Evolutionary conservation across 2,113 vertebrate genomes (phyloP).

Genomic region (Lepisosteus oculatus): DNA sequence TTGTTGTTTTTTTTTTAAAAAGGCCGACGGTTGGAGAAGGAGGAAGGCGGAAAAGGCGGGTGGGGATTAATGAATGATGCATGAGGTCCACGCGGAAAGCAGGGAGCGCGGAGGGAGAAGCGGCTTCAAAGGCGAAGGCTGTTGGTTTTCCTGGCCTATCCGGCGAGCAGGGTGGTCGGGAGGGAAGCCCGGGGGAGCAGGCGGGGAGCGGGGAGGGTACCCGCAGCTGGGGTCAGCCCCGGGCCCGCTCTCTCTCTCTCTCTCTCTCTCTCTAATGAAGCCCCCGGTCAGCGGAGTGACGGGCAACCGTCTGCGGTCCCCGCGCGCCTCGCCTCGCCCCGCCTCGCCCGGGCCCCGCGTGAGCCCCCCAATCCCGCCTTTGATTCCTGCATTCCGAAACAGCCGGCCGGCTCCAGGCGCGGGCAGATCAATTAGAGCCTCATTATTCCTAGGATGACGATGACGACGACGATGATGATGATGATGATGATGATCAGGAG

Average conservation of each 20-base stretch:
- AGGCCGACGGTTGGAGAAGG: constrained; percentile 27
- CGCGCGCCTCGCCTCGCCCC: constrained; percentile 19
- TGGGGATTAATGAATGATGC: constrained; percentile 70
- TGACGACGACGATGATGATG: no score
- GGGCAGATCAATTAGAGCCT: constrained; percentile 21
- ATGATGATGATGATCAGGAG: no score
- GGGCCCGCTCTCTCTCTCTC: constrained; percentile 25
- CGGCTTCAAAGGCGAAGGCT: constrained; percentile 65
- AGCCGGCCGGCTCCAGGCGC: constrained; percentile 10
- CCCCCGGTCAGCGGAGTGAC: constrained; percentile 51
- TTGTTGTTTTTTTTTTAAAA: constrained; percentile 47
- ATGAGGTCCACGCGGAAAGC: constrained; percentile 67
- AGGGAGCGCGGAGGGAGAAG: constrained; percentile 39
- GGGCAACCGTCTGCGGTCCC: constrained; percentile 32
- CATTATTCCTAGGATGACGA: not conserved
- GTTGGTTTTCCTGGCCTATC: constrained; percentile 64
- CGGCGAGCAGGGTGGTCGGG: constrained; percentile 67
- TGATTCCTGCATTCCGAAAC: constrained; percentile 49
- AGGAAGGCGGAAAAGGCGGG: constrained; percentile 37
- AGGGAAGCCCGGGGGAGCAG: constrained; percentile 53
- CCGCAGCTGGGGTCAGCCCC: constrained; percentile 61
- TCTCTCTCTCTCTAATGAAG: constrained; percentile 62
- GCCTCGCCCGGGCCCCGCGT: constrained; percentile 5
- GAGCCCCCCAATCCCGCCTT: constrained; percentile 28
- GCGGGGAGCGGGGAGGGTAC: constrained; percentile 24